Percentiles rank a stretch among this genome's conserved stretches.
These are phyloP conservation scores for Copidosoma floridanum DNA, from an alignment of 1,140 invertebrate species.

Conservation along the genomic window DNA sequence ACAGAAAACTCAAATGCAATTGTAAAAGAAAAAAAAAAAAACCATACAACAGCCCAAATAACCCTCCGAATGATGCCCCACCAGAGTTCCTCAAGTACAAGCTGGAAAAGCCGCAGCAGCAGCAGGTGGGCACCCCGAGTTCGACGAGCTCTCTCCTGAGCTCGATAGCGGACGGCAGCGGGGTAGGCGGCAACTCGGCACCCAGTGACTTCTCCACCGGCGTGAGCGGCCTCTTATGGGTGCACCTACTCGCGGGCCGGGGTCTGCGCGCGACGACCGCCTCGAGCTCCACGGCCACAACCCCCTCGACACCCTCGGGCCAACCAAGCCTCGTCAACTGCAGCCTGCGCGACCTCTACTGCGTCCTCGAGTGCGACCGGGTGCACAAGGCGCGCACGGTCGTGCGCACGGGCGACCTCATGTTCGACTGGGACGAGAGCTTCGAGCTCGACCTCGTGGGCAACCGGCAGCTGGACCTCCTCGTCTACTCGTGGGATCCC, in stretches of 20 bases:
- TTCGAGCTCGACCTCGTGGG: slow-evolving; percentile 96
- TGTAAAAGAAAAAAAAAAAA: too few relatives aligned
- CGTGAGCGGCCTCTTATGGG: slow-evolving; percentile 86
- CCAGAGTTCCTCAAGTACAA: slow-evolving; percentile 91
- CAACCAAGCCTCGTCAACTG: slow-evolving; percentile 58
- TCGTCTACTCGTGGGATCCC: slow-evolving; percentile 98
- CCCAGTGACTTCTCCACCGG: slow-evolving; percentile 61
- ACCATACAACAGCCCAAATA: too few relatives aligned
- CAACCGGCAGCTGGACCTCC: slow-evolving; percentile 89
- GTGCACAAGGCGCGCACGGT: slow-evolving; percentile 97
- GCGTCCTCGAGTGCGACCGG: slow-evolving; percentile 93
- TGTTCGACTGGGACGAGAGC: slow-evolving; percentile 99
- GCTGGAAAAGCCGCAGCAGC: slow-evolving; percentile 72
- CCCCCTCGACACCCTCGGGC: slow-evolving; percentile 65
- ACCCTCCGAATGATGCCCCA: too few relatives aligned
- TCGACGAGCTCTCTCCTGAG: slow-evolving; percentile 54
- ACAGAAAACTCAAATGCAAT: too few relatives aligned
- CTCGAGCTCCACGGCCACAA: slow-evolving; percentile 65
- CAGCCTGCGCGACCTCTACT: slow-evolving; percentile 86
- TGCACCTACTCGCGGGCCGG: slow-evolving; percentile 85
- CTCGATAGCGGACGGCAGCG: slow-evolving; percentile 46
- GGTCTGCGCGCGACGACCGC: slow-evolving; percentile 78
- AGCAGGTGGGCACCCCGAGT: slow-evolving; percentile 56
- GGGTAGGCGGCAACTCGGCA: slow-evolving; percentile 50
- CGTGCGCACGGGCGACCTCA: slow-evolving; percentile 93